These are phyloP conservation scores for Nemotelus nigrinus DNA, from an alignment of 2,888 invertebrate species.

Conservation along the genomic window DNA sequence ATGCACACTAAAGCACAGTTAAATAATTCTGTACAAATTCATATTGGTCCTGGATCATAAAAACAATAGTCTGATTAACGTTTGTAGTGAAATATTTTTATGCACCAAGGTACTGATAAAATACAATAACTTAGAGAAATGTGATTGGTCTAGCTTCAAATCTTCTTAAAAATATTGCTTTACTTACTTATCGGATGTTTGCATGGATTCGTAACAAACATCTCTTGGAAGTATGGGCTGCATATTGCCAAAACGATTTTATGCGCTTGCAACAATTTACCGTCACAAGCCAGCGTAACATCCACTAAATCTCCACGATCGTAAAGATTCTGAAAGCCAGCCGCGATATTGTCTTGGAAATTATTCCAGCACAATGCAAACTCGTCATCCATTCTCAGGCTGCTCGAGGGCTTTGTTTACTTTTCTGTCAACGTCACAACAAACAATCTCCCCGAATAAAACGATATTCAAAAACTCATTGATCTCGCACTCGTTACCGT, in stretches of 20 bases:
- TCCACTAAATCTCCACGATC: slow-evolving; percentile 67
- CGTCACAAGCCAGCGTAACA: slow-evolving; percentile 67
- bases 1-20: too few species aligned
- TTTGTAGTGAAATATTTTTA: too few species aligned
- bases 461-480: background rate
- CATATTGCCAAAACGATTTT: slow-evolving; percentile 68
- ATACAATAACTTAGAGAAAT: too few species aligned
- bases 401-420: background rate
- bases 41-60: too few species aligned
- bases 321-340: slow-evolving; percentile 64
- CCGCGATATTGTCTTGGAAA: slow-evolving; percentile 65
- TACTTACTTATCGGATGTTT: slow-evolving; percentile 66
- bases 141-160: too few species aligned
- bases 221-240: slow-evolving; percentile 67
- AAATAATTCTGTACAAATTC: too few species aligned
- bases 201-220: slow-evolving; percentile 65
- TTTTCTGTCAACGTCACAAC: background rate
- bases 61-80: too few species aligned
- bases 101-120: too few species aligned
- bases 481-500: slow-evolving; percentile 3
- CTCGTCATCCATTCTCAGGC: slow-evolving; percentile 62
- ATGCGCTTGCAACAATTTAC: slow-evolving; percentile 66
- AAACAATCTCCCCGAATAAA: background rate
- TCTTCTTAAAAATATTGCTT: too few species aligned
- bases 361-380: slow-evolving; percentile 66